Evolutionary conservation across 2,113 vertebrate species (phyloP).

Genomic region (Phoenicopterus ruber): DNA sequence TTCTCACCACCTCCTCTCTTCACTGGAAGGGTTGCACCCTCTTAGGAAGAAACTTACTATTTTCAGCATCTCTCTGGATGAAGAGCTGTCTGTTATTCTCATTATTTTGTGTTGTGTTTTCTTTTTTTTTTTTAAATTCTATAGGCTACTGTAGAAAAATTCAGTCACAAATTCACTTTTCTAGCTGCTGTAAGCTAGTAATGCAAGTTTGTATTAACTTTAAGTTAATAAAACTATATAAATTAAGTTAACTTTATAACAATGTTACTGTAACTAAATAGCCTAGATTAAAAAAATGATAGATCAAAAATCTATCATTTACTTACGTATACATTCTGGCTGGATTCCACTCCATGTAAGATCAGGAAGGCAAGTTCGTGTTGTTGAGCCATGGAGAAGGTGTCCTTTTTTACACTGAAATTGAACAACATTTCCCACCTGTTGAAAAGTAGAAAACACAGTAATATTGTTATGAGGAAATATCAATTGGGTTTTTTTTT

Average conservation of each 20-base stretch:
- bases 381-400: slow-evolving; percentile 93
- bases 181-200: not conserved
- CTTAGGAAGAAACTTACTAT: not conserved
- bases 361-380: slow-evolving; percentile 91
- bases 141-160: not conserved
- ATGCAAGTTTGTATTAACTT: not conserved
- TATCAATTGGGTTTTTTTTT: not conserved
- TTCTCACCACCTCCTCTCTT: not conserved
- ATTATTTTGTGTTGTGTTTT: not conserved
- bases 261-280: not conserved
- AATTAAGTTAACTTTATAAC: not conserved
- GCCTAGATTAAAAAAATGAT: not conserved
- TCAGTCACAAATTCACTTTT: not conserved
- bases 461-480: not conserved
- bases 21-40: not conserved
- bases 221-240: not conserved
- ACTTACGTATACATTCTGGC: slow-evolving; percentile 92
- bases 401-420: slow-evolving; percentile 96
- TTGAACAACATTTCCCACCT: slow-evolving; percentile 92
- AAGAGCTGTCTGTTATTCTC: not conserved
- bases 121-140: not conserved
- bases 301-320: not conserved
- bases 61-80: not conserved
- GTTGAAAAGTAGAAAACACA: not conserved
- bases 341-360: slow-evolving; percentile 94